phyloP scores from a whole-genome alignment of 2,113 vertebrate genomes.

The Sinocyclocheilus anophthalmus region DNA sequence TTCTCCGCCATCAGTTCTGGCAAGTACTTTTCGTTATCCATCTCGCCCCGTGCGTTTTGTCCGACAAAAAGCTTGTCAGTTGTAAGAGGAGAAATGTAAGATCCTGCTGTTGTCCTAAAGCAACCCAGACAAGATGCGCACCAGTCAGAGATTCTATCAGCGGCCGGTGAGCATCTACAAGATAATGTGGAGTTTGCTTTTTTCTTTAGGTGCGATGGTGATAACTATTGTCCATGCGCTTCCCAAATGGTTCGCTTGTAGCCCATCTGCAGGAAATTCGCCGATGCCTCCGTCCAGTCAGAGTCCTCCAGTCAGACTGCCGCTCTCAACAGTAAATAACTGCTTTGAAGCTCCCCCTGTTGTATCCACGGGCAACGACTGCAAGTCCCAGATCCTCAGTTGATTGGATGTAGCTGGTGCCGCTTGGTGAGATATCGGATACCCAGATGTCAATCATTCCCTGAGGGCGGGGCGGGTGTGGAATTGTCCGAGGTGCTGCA shows the following conservation, averaged over 20 bases:
- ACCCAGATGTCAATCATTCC: constrained; percentile 50
- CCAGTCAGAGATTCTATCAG: constrained; percentile 34
- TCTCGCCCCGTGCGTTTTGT: constrained; percentile 55
- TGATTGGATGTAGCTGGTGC: constrained; percentile 65
- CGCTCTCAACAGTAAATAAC: constrained; percentile 60
- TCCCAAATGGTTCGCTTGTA: constrained; percentile 53
- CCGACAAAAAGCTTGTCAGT: constrained; percentile 40
- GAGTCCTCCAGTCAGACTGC: constrained; percentile 48
- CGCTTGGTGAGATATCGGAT: constrained; percentile 19
- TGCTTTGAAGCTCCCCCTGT: constrained; percentile 64
- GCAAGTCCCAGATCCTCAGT: constrained; percentile 48
- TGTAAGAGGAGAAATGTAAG: constrained; percentile 37
- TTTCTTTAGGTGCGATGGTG: constrained; percentile 31
- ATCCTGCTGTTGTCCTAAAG: constrained; percentile 55
- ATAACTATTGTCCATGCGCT: constrained; percentile 43
- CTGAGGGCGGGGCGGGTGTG: constrained; percentile 61
- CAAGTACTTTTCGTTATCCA: constrained; percentile 90
- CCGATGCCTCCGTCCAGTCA: constrained; percentile 50
- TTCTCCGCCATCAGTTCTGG: constrained; percentile 97
- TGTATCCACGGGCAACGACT: constrained; percentile 64
- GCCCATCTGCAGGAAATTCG: constrained; percentile 61
- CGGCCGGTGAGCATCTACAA: constrained; percentile 58
- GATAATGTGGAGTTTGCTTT: constrained; percentile 53
- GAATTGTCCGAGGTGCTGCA: constrained; percentile 73
- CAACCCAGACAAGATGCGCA: constrained; percentile 30